Evolutionary conservation across 2,113 vertebrate species (phyloP), one percentile per base, ranked within the genome.

Genomic region (Microcebus ravelobensis): DNA sequence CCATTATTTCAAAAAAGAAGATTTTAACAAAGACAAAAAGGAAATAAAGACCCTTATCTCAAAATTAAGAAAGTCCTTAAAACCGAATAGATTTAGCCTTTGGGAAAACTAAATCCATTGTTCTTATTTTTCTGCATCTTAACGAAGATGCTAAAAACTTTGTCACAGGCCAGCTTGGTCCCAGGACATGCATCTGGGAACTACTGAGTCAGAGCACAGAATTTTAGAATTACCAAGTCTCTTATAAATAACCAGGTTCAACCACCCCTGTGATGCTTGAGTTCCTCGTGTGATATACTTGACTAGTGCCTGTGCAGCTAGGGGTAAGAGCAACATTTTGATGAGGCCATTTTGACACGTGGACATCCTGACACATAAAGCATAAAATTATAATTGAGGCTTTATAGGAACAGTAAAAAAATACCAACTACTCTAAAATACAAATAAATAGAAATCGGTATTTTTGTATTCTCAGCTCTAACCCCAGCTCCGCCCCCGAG

Each of bases 291-390:
- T 85, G 48, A 85, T 20, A 42, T 25, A 70, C 87, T 57, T 88
- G 65, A 94, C 48, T 45, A 67, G 1, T 21, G 25, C 68, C 50
- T 65, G 86, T 86, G 89, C 96, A 61, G 86, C 50, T 74, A n/a
- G 61, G n/a, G 79, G 4, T 57, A 31, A 96, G 87, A 93, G 80
- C 65, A 57, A 59, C 45, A 34, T 42, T 89, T 76, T 6, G 42
- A 94, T 89, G 42, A 95, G 86, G 14, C 79, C 73, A 70, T 48
- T 89, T 63, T 83, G 89, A 94, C 68, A 91, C 0, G 0, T 59
- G 50, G 48, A n/a, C 89, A 96, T 96, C 94, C 94, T 95, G 91
- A 94, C 88, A 95, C 27, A 5, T 70, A 61, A 67, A 94, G 14
- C 70, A 39, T 25, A 65, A 92, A 89, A 65, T 73, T 80, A 39